phyloP scores from a whole-genome alignment of 2,888 invertebrate genomes.

The Ashinkailepas kermadecensis region DNA sequence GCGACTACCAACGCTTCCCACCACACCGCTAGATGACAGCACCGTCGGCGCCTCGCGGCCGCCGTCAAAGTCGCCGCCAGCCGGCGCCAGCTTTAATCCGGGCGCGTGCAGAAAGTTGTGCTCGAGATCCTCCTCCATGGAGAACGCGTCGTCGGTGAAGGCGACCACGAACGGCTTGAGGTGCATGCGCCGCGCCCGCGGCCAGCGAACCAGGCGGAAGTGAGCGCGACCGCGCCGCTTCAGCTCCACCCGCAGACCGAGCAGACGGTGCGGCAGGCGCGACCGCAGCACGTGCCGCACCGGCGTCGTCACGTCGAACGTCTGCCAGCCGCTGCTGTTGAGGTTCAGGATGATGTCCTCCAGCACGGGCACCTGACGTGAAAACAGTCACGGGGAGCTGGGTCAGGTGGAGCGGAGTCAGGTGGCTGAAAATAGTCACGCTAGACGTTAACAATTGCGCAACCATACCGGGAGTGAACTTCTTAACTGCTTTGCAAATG shows the following conservation, averaged over 20 bases:
- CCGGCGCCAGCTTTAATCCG: neutral
- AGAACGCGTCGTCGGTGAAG: constrained; percentile 27
- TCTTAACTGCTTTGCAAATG: too few relatives aligned
- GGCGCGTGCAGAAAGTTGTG: constrained; percentile 31
- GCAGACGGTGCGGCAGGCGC: neutral
- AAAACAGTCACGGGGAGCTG: neutral
- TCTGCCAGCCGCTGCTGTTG: constrained; percentile 26
- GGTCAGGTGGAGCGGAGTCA: too few relatives aligned
- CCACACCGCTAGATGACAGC: neutral
- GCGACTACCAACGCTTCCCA: neutral
- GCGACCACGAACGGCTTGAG: constrained; percentile 27
- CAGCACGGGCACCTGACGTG: neutral
- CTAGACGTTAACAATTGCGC: too few relatives aligned
- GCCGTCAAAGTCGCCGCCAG: neutral
- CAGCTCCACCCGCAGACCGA: neutral
- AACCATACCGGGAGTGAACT: too few relatives aligned
- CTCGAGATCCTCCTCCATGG: constrained; percentile 30
- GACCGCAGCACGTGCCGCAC: constrained; percentile 26
- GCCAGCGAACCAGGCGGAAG: neutral
- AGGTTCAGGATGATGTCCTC: constrained; percentile 13
- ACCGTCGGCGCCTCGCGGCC: neutral
- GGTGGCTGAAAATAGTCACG: too few relatives aligned
- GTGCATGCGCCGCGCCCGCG: constrained; percentile 18
- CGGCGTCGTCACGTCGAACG: constrained; percentile 24
- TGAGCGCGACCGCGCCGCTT: neutral